These are phyloP conservation scores for Hippocampus guttulatus DNA, from an alignment of 2,113 vertebrate genomes.

Conservation along the genomic window DNA sequence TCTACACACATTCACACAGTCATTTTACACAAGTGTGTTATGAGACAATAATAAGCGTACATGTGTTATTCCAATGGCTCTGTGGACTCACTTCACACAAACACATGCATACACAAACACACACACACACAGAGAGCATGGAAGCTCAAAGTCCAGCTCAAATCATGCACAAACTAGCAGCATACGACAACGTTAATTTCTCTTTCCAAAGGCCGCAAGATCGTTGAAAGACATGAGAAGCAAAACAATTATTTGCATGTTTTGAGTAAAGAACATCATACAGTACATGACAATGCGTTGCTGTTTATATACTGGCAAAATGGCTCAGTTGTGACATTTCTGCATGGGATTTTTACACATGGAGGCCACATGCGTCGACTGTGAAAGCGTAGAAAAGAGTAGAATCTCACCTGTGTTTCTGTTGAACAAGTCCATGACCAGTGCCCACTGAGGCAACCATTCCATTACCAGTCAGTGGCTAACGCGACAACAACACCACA, in stretches of 20 bases:
- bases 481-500: conserved; percentile 23
- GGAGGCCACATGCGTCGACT: neutral
- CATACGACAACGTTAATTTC: neutral
- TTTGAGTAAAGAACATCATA: too few relatives aligned
- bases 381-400: neutral
- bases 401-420: conserved; percentile 39
- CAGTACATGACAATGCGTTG: too few relatives aligned
- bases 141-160: conserved; percentile 52
- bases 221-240: neutral
- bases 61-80: neutral
- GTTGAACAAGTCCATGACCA: conserved; percentile 49
- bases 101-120: conserved; percentile 10
- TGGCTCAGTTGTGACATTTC: neutral
- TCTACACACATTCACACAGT: too few relatives aligned
- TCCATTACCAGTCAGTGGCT: conserved; percentile 30
- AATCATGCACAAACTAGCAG: neutral
- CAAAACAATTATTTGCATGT: too few relatives aligned
- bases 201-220: neutral
- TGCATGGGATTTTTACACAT: neutral
- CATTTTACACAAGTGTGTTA: too few relatives aligned
- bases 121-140: conserved; percentile 17
- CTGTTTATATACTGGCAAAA: neutral
- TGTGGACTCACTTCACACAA: neutral
- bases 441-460: conserved; percentile 30
- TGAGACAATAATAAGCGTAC: neutral